Evolutionary conservation across 1,140 invertebrate species (phyloP).

Genomic region (Zaprionus ghesquierei): DNA sequence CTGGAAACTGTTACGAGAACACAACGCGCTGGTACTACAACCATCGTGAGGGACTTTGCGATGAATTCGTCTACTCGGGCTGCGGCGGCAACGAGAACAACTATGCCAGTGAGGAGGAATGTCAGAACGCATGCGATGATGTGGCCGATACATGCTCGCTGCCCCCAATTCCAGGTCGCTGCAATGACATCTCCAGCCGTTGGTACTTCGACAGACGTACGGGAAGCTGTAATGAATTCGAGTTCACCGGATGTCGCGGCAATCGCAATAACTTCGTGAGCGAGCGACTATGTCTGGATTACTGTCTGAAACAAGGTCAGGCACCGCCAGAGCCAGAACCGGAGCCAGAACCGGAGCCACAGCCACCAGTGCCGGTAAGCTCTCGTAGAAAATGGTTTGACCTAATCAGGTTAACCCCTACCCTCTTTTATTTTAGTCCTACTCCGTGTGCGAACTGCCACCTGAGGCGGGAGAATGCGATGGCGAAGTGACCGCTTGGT

Average conservation of each 20-base stretch:
- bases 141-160: conserved; percentile 89
- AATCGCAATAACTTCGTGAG: conserved; percentile 92
- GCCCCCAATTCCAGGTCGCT: conserved; percentile 86
- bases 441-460: conserved; percentile 84
- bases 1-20: conserved; percentile 87
- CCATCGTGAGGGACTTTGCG: conserved; percentile 89
- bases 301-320: conserved; percentile 85
- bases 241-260: conserved; percentile 88
- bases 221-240: conserved; percentile 87
- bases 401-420: not conserved
- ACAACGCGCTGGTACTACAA: conserved; percentile 91
- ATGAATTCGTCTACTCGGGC: conserved; percentile 91
- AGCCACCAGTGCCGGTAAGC: conserved; percentile 46
- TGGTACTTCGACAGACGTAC: conserved; percentile 89
- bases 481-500: conserved; percentile 87
- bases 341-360: conserved; percentile 24
- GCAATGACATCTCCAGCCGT: conserved; percentile 84
- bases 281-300: conserved; percentile 91
- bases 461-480: conserved; percentile 89
- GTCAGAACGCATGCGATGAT: conserved; percentile 89
- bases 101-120: conserved; percentile 90
- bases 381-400: not conserved
- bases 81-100: conserved; percentile 94
- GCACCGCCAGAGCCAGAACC: conserved; percentile 34
- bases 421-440: conserved; percentile 24